Evolutionary conservation across 2,888 invertebrate genomes (phyloP).

Genomic region (Lycia hirtaria): DNA sequence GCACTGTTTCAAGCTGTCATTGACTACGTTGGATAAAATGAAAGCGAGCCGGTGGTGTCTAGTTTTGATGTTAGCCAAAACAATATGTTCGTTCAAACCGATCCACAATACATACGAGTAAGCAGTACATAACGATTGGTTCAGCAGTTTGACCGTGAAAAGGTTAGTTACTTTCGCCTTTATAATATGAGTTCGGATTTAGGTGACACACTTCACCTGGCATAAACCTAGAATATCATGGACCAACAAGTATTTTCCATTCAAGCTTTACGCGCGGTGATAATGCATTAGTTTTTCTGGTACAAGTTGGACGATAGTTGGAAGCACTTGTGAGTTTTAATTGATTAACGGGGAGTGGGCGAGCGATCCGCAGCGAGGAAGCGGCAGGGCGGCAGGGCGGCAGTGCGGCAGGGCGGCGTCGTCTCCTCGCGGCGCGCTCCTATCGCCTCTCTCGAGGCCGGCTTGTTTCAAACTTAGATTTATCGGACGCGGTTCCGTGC

Average conservation of each 20-base stretch:
- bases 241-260: too few species aligned
- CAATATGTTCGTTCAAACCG: too few species aligned
- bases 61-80: too few species aligned
- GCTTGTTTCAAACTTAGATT: constrained; percentile 63
- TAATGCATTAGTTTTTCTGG: constrained; percentile 52
- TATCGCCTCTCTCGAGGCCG: constrained; percentile 49
- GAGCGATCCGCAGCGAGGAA: background rate
- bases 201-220: too few species aligned
- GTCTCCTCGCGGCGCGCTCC: constrained; percentile 39
- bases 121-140: too few species aligned
- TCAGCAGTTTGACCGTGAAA: too few species aligned
- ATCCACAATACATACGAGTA: too few species aligned
- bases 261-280: constrained; percentile 27
- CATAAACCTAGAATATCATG: too few species aligned
- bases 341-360: constrained; percentile 65
- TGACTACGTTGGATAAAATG: constrained; percentile 49
- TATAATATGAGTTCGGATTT: too few species aligned
- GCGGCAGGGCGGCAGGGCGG: constrained; percentile 16
- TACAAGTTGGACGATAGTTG: constrained; percentile 43
- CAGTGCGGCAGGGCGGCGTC: constrained; percentile 25
- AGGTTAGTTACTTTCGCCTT: too few species aligned
- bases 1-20: too few species aligned
- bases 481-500: constrained; percentile 48
- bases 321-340: constrained; percentile 63
- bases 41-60: constrained; percentile 41